phyloP scores from a whole-genome alignment of 2,888 invertebrate species.

The Rhamphomyia laevipes region DNA sequence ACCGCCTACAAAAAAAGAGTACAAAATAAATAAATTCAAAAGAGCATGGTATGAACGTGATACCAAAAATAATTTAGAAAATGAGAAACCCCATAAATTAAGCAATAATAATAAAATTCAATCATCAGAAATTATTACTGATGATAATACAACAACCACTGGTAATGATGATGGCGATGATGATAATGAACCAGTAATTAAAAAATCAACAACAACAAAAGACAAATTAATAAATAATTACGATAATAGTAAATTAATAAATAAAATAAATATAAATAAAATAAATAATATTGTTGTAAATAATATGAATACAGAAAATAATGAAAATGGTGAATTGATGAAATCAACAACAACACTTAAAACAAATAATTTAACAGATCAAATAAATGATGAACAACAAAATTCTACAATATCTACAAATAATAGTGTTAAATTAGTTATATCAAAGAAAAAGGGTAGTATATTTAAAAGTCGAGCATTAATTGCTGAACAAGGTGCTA shows the following conservation, averaged over 20 bases:
- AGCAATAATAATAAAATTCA: neutral
- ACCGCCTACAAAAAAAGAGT: constrained; percentile 20
- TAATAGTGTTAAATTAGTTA: constrained; percentile 53
- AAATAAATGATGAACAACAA: too few species aligned
- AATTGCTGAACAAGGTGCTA: constrained; percentile 38
- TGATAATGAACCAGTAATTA: constrained; percentile 19
- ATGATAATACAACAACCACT: neutral
- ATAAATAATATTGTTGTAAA: constrained; percentile 10
- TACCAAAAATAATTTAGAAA: constrained; percentile 6
- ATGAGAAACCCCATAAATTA: constrained; percentile 1
- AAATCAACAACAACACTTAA: too few species aligned
- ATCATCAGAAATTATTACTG: neutral
- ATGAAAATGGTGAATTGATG: too few species aligned
- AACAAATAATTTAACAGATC: too few species aligned
- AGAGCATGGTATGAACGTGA: constrained; percentile 28
- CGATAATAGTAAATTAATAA: constrained; percentile 6
- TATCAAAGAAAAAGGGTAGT: constrained; percentile 75
- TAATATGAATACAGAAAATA: constrained; percentile 7
- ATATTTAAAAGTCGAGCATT: constrained; percentile 77
- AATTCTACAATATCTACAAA: constrained; percentile 26
- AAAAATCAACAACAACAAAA: neutral
- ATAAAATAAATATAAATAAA: constrained; percentile 7
- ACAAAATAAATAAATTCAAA: constrained; percentile 35
- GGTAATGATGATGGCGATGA: constrained; percentile 20
- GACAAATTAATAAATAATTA: neutral